phyloP scores from a whole-genome alignment of 2,888 invertebrate species.

The Rhingia campestris region DNA sequence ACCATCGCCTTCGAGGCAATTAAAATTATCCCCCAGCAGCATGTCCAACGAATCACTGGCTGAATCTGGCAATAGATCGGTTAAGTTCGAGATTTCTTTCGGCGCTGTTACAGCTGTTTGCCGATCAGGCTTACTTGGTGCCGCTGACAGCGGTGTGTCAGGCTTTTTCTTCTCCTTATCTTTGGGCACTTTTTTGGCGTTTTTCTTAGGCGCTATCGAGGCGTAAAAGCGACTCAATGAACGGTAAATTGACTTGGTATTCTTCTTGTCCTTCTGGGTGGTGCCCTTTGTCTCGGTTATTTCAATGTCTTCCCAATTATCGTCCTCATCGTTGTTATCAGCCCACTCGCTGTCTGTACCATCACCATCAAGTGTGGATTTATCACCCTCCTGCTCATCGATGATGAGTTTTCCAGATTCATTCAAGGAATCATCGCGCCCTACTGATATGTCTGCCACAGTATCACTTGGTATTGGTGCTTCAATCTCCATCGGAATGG shows the following conservation, averaged over 20 bases:
- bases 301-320: slow-evolving; percentile 80
- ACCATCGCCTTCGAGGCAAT: slow-evolving; percentile 56
- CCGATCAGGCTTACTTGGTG: slow-evolving; percentile 32
- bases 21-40: slow-evolving; percentile 50
- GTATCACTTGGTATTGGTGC: neutral
- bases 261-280: slow-evolving; percentile 66
- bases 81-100: slow-evolving; percentile 67
- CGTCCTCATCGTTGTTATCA: slow-evolving; percentile 69
- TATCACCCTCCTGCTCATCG: slow-evolving; percentile 44
- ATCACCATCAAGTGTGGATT: slow-evolving; percentile 15
- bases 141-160: slow-evolving; percentile 25
- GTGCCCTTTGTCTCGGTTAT: slow-evolving; percentile 73
- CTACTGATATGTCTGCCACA: neutral
- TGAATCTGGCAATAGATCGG: slow-evolving; percentile 75
- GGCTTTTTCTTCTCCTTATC: slow-evolving; percentile 40
- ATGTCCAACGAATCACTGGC: slow-evolving; percentile 71
- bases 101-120: neutral
- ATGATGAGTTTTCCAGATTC: slow-evolving; percentile 48
- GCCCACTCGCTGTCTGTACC: slow-evolving; percentile 49
- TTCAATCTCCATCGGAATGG: neutral
- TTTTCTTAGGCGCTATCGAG: slow-evolving; percentile 62
- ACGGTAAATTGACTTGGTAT: slow-evolving; percentile 75
- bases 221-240: slow-evolving; percentile 75
- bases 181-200: slow-evolving; percentile 32
- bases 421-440: slow-evolving; percentile 33